Evolutionary conservation across 2,888 invertebrate species (phyloP), one percentile per base, ranked within the genome.

Genomic region (Epistrophella euchroma): DNA sequence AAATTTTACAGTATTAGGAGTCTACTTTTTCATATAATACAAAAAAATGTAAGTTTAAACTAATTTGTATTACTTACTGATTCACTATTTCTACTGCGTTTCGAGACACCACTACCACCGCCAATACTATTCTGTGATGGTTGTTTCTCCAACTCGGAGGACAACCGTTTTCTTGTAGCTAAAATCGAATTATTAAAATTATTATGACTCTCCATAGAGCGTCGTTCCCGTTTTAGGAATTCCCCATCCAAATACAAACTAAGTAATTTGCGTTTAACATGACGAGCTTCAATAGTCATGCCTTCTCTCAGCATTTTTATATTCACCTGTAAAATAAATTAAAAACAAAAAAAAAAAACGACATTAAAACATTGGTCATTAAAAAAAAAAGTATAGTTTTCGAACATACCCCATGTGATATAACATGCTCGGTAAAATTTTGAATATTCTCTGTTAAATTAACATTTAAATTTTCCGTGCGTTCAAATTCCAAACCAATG

Each of bases 391-490:
- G 32, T 4, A 28, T 13, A 1, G 0, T 28, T 43, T 50, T 56
- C 4, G 2, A 56, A 91, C 94, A 94, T 88, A 94, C 94, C 0
- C 97, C 97, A 91, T 96, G 96, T 88, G 95, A 94, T 91, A 95
- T 95, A 91, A 98, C 98, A 40, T 96, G 95, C 90, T 98, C 96
- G 0, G 97, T 97, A 93, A 99, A 99, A 68, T 95, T 95, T 89
- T 96, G 96, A 88, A 99, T 99, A 91, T 98, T 98, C 88, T 95
- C 95, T 0, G 99, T 99, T 79, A 99, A 94, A 93, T 99, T 98
- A 70, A 99, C 95, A 90, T 98, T 98, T 66, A 97, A 93, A 91
- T 96, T 97, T 91, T 96, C 96, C 15, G 96, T 95, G 93, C 97
- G 97, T 89, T 96, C 96, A 91, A 99, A 98, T 88, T 97, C 96